Conservation (phyloP, 1,140 invertebrate genomes). For the Lanistes nyassanus region DNA sequence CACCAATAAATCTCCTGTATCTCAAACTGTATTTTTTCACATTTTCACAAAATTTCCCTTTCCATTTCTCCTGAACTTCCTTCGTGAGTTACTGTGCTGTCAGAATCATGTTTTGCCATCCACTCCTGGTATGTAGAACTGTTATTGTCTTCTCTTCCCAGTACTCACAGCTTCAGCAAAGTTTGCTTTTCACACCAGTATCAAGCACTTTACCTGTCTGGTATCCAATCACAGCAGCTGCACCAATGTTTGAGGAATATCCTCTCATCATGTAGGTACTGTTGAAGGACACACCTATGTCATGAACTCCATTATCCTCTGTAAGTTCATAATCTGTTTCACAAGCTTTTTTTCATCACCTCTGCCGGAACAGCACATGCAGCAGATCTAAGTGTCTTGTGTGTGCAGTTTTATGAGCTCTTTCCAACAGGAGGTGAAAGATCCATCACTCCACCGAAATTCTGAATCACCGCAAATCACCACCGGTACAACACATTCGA, state of each 20-base stretch:
- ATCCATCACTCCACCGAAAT: constrained; percentile 8
- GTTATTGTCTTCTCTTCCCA: no score
- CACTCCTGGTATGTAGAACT: no score
- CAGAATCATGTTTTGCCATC: no score
- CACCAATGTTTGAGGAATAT: not conserved
- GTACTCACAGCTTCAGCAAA: no score
- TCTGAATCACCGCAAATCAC: not conserved
- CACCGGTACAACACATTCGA: not conserved
- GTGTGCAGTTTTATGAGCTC: not conserved
- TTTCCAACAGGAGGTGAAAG: not conserved
- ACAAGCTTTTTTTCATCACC: not conserved
- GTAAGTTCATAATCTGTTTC: not conserved
- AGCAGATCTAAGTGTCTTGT: not conserved
- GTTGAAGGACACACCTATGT: constrained; percentile 4
- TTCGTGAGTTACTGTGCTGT: no score
- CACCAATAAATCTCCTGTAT: no score
- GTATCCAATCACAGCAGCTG: not conserved
- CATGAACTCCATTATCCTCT: not conserved
- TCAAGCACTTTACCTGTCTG: constrained; percentile 2
- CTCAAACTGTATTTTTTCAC: no score
- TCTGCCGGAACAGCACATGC: not conserved
- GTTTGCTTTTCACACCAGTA: no score
- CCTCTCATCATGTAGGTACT: constrained; percentile 10
- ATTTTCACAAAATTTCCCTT: no score
- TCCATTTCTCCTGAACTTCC: no score